phyloP scores from a whole-genome alignment of 2,888 invertebrate genomes.

The Drosophila prostipennis region DNA sequence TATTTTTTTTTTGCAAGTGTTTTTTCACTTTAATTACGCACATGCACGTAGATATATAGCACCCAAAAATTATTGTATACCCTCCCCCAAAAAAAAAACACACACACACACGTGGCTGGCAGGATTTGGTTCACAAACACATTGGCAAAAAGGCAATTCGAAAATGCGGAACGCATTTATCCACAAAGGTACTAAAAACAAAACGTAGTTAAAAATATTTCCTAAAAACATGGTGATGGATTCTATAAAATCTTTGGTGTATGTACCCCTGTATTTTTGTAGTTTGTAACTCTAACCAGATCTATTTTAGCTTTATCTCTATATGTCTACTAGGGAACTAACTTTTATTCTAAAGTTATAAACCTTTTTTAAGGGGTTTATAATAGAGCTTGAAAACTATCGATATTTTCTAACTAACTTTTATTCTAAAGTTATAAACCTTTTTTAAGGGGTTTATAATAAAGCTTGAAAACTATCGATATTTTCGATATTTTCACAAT shows the following conservation, averaged over 20 bases:
- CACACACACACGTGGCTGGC: slow-evolving; percentile 9
- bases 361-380: too few relatives aligned
- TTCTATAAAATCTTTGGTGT: background rate
- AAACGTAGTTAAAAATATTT: slow-evolving; percentile 13
- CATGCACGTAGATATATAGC: background rate
- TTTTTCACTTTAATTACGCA: background rate
- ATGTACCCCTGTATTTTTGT: background rate
- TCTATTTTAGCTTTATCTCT: background rate
- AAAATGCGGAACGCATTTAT: slow-evolving; percentile 20
- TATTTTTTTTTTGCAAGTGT: background rate
- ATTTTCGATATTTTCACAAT: too few relatives aligned
- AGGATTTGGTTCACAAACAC: slow-evolving; percentile 6
- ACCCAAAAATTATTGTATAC: background rate
- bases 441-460: too few relatives aligned
- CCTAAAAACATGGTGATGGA: slow-evolving; percentile 18
- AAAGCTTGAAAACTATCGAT: too few relatives aligned
- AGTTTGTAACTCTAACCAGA: background rate
- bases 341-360: too few relatives aligned
- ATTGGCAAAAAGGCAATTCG: slow-evolving; percentile 10
- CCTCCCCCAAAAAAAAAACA: background rate
- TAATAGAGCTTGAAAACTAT: too few relatives aligned
- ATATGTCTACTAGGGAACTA: too few relatives aligned
- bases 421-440: too few relatives aligned
- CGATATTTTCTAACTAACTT: too few relatives aligned
- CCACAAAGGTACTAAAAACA: slow-evolving; percentile 34